Conservation (phyloP, 2,797 vertebrate genomes). For the Champsocephalus gunnari region DNA sequence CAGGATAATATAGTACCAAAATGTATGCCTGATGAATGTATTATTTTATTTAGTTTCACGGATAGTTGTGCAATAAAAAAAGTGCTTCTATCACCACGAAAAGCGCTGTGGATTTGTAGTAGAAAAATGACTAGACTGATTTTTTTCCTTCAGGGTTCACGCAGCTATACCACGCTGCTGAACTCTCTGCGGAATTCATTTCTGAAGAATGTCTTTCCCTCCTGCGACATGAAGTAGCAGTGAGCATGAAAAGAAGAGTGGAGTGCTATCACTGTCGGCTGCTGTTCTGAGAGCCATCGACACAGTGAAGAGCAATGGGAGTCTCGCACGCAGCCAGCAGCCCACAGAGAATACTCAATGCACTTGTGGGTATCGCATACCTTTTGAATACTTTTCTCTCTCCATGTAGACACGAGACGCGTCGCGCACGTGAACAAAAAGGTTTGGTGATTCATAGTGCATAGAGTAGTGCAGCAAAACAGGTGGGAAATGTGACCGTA, state of each 20-base stretch:
- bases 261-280: constrained; percentile 40
- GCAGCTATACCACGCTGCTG: constrained; percentile 32
- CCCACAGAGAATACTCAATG: constrained; percentile 33
- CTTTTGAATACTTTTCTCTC: constrained; percentile 33
- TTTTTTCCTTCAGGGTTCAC: constrained; percentile 5
- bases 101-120: constrained; percentile 17
- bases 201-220: constrained; percentile 16
- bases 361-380: constrained; percentile 46
- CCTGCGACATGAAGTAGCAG: constrained; percentile 23
- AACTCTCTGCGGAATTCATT: constrained; percentile 45
- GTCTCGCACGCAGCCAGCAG: constrained; percentile 38
- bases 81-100: constrained; percentile 23
- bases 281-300: constrained; percentile 41
- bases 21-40: constrained; percentile 15
- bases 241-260: constrained; percentile 36
- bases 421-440: constrained; percentile 10
- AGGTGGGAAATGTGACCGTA: background rate
- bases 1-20: constrained; percentile 1
- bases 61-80: constrained; percentile 12
- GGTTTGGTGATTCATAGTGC: constrained; percentile 21
- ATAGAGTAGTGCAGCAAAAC: background rate
- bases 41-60: constrained; percentile 3
- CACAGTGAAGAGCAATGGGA: constrained; percentile 35
- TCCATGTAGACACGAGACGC: background rate
- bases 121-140: background rate